phyloP scores from a whole-genome alignment of 2,113 vertebrate species.

The Boleophthalmus pectinirostris region DNA sequence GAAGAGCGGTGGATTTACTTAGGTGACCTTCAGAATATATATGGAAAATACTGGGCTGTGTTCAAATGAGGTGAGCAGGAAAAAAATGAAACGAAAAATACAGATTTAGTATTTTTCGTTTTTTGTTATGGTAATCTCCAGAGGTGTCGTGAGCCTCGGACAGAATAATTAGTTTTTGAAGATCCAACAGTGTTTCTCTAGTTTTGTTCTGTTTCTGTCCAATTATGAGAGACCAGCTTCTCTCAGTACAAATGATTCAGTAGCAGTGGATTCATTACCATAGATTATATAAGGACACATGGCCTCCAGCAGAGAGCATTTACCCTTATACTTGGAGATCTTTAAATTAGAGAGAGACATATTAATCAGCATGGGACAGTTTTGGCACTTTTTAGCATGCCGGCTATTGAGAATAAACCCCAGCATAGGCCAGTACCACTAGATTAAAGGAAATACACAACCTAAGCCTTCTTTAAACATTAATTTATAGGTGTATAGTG shows the following conservation, averaged over 20 bases:
- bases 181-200: background rate
- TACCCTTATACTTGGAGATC: background rate
- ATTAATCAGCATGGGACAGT: no score
- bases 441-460: no score
- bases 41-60: background rate
- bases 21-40: conserved; percentile 12
- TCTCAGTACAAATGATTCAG: background rate
- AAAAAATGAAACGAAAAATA: background rate
- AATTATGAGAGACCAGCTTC: background rate
- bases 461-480: no score
- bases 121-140: background rate
- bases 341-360: background rate
- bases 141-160: background rate
- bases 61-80: background rate
- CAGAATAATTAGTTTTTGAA: background rate
- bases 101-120: background rate
- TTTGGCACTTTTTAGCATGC: no score
- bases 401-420: no score
- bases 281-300: background rate
- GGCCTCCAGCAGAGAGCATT: background rate
- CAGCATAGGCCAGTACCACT: no score
- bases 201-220: no score
- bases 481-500: no score
- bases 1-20: background rate
- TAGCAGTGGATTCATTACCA: background rate